Base-by-base conservation (phyloP, 2,113 vertebrate species). In the Zingel zingel region DNA sequence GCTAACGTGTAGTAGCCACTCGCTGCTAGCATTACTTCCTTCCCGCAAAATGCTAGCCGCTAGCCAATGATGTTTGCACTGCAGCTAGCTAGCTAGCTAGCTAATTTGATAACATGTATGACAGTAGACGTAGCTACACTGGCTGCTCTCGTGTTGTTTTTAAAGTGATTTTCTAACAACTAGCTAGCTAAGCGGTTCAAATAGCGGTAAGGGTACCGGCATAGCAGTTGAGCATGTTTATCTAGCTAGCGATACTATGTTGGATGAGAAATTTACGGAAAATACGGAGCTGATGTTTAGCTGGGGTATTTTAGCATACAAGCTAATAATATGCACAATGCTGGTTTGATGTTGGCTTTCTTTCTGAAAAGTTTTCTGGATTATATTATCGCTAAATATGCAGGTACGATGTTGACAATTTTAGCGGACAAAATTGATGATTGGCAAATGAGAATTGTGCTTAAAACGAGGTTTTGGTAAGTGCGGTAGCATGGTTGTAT, bases 381-480 rank as follows among this genome's bases (percentile, higher is more conserved):
- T 66, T 19, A 27, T 1, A 33, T 61, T 65, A 33, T 78, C 1
- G 30, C 56, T 63, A 8, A 51, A 47, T 50, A 53, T 57, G 10
- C 18, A 4, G 6, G 11, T 48, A 3, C 51, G 57, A 19, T 56
- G 62, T 59, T 23, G 2, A n/a, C 0, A 8, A 19, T 43, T 73
- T 65, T 47, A 67, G 19, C 2, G 53, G 18, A 10, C 21, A 9
- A 30, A 67, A 45, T 11, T 5, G 47, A 63, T 12, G 18, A 0
- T 72, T 30, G 45, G 53, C 19, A 6, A 53, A 27, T 50, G 25
- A 19, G 25, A 85, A 45, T 62, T 48, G 36, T 70, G 81, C 53
- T 92, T 95, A 91, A 95, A 95, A 94, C 82, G 93, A 94, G 94
- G 89, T 93, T 94, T 93, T 91, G 89, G 89, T 94, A 95, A 97